phyloP scores from a whole-genome alignment of 2,888 invertebrate species.

The Phortica okadai region DNA sequence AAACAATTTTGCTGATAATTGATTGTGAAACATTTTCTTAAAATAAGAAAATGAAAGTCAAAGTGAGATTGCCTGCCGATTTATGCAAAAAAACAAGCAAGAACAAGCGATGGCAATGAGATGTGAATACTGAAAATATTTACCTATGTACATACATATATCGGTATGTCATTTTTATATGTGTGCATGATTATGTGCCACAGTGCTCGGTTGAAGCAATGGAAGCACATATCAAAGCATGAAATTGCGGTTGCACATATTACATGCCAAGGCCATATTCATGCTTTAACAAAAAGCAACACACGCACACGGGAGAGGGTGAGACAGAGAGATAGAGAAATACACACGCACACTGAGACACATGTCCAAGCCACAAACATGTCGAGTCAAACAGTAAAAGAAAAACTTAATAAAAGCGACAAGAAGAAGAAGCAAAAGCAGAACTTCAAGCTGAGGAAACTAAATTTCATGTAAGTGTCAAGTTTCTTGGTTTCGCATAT shows the following conservation, averaged over 20 bases:
- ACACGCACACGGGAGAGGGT: neutral
- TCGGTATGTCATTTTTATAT: neutral
- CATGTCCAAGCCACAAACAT: neutral
- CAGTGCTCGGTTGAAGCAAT: neutral
- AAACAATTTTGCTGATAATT: neutral
- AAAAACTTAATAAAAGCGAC: too few relatives aligned
- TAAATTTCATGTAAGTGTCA: slow-evolving; percentile 32
- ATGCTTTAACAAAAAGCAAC: neutral
- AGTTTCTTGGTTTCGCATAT: slow-evolving; percentile 23
- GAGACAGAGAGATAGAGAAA: neutral
- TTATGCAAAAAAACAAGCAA: too few relatives aligned
- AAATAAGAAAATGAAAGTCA: neutral
- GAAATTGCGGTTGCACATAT: slow-evolving; percentile 22
- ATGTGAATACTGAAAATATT: too few relatives aligned
- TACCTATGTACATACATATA: too few relatives aligned
- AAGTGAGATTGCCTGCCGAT: neutral
- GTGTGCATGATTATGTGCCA: neutral
- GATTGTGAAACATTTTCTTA: neutral
- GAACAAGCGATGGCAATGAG: too few relatives aligned
- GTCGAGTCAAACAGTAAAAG: neutral
- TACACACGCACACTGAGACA: slow-evolving; percentile 7
- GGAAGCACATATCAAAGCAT: slow-evolving; percentile 27
- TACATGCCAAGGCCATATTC: neutral
- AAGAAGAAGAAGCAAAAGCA: slow-evolving; percentile 26
- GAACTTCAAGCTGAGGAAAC: slow-evolving; percentile 13